These are phyloP conservation scores for Pogonomyrmex barbatus DNA, from an alignment of 1,140 invertebrate genomes.

Conservation along the genomic window DNA sequence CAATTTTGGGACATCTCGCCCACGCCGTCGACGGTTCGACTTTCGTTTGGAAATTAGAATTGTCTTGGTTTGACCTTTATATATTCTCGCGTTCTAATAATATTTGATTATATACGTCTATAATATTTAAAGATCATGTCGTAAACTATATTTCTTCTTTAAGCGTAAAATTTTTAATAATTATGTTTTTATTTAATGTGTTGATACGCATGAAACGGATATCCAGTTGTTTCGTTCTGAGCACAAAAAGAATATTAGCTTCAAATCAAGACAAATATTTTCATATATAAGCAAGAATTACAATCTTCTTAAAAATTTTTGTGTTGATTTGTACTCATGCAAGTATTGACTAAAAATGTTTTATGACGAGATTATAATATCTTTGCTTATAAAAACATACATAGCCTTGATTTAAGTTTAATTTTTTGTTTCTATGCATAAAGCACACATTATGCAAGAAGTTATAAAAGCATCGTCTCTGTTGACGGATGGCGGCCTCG, in stretches of 20 bases:
- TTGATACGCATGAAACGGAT: not conserved
- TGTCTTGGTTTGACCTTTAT: conserved; percentile 5
- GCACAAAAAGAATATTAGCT: too few species aligned
- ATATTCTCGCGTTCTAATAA: conserved; percentile 36
- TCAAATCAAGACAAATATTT: too few species aligned
- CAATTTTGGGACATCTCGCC: conserved; percentile 55
- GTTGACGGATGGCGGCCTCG: not conserved
- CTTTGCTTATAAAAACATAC: too few species aligned
- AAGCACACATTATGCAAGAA: conserved; percentile 28
- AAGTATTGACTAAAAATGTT: too few species aligned
- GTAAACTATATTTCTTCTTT: not conserved
- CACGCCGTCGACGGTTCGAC: conserved; percentile 10
- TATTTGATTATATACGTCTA: not conserved
- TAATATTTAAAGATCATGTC: not conserved
- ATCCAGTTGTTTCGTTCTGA: not conserved
- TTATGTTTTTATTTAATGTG: not conserved
- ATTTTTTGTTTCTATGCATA: too few species aligned
- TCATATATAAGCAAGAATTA: too few species aligned
- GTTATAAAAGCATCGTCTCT: not conserved
- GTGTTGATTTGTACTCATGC: too few species aligned
- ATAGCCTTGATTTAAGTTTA: too few species aligned
- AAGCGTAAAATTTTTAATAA: not conserved
- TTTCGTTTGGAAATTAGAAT: conserved; percentile 65
- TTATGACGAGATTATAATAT: too few species aligned
- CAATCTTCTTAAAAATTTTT: too few species aligned